A percentile compares a stretch with the other conserved stretches of the same genome.
Evolutionary conservation across 2,888 invertebrate genomes (phyloP).

Genomic region (Polydrusus tereticollis): DNA sequence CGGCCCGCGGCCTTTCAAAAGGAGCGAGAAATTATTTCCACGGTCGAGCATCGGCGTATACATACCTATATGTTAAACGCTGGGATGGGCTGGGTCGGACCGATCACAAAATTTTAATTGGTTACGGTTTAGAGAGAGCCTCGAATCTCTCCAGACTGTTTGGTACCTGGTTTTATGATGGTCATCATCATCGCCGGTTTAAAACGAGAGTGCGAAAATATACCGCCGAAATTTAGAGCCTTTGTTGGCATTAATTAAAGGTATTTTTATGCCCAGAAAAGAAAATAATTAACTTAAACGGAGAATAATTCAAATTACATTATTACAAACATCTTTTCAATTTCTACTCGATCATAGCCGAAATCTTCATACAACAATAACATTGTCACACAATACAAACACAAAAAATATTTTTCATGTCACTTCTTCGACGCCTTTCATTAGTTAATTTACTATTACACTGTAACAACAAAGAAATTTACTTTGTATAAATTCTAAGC

Average conservation of each 20-base stretch:
- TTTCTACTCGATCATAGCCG: no score
- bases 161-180: slow-evolving; percentile 40
- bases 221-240: not conserved
- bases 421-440: no score
- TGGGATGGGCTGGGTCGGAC: slow-evolving; percentile 55
- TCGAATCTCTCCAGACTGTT: slow-evolving; percentile 44
- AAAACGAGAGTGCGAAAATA: slow-evolving; percentile 9
- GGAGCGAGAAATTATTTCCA: slow-evolving; percentile 50
- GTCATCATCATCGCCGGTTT: not conserved
- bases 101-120: slow-evolving; percentile 60
- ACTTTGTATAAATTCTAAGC: no score
- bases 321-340: no score
- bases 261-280: no score
- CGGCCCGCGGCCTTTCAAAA: slow-evolving; percentile 50
- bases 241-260: not conserved
- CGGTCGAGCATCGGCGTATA: slow-evolving; percentile 33
- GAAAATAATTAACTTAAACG: no score
- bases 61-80: slow-evolving; percentile 58
- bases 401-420: no score
- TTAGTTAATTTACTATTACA: no score
- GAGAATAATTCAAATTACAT: no score
- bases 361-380: no score
- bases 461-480: no score
- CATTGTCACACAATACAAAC: no score
- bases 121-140: slow-evolving; percentile 53